phyloP scores from a whole-genome alignment of 2,888 invertebrate species.

The Timema cristinae region DNA sequence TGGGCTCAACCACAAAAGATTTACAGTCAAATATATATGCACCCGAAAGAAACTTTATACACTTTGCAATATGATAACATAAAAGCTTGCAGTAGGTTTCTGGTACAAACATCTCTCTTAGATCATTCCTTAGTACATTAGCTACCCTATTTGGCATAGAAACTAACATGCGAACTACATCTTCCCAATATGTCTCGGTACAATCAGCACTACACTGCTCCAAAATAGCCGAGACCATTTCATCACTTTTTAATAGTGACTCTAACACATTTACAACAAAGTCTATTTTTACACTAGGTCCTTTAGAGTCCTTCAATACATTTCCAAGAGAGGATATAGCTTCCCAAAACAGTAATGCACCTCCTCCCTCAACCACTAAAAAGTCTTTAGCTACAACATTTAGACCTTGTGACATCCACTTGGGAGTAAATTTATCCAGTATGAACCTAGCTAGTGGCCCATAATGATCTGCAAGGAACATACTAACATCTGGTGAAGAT shows the following conservation, averaged over 20 bases:
- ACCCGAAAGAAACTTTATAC: constrained; percentile 57
- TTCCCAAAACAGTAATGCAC: constrained; percentile 44
- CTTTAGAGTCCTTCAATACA: constrained; percentile 47
- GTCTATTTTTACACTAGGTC: constrained; percentile 39
- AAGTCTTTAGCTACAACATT: constrained; percentile 37
- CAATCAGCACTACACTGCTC: constrained; percentile 39
- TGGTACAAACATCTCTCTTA: constrained; percentile 56
- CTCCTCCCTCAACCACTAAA: constrained; percentile 53
- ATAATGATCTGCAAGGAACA: constrained; percentile 49
- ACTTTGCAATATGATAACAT: constrained; percentile 56
- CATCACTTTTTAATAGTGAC: constrained; percentile 54
- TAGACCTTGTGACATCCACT: constrained; percentile 50
- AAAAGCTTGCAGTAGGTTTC: constrained; percentile 56
- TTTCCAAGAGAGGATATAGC: constrained; percentile 48
- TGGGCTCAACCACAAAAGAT: constrained; percentile 42
- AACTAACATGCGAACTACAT: constrained; percentile 57
- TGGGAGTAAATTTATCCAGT: constrained; percentile 50
- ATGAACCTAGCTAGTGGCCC: constrained; percentile 51
- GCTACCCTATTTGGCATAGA: constrained; percentile 68
- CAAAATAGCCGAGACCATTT: constrained; percentile 51
- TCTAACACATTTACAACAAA: constrained; percentile 48
- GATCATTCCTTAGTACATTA: constrained; percentile 56
- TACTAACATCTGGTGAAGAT: constrained; percentile 39
- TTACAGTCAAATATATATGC: constrained; percentile 27
- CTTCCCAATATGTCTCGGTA: constrained; percentile 45